Conservation (phyloP, 2,797 vertebrate species). For the Coilia nasus region DNA sequence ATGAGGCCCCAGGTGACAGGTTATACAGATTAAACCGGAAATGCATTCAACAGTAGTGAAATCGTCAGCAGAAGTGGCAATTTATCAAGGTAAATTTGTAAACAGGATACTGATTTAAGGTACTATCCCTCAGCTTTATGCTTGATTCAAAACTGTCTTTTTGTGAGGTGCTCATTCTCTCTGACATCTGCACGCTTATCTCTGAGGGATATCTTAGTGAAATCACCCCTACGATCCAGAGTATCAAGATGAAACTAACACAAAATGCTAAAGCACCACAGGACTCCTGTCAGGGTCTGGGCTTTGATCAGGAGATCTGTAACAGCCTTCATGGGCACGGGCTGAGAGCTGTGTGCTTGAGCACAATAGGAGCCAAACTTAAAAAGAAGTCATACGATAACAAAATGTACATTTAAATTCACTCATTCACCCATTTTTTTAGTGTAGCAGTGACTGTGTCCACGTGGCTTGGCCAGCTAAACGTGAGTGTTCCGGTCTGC, state of each 20-base stretch:
- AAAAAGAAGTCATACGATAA: neutral
- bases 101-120: neutral
- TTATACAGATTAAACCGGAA: too few relatives aligned
- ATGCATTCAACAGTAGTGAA: neutral
- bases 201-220: neutral
- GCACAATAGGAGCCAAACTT: neutral
- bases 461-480: neutral
- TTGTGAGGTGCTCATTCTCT: neutral
- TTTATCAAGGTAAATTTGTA: neutral
- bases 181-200: neutral
- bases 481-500: neutral
- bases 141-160: neutral
- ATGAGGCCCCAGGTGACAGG: too few relatives aligned
- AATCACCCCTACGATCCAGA: neutral
- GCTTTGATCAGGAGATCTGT: conserved; percentile 10
- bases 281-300: neutral
- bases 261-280: neutral
- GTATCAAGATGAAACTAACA: neutral
- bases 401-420: too few relatives aligned
- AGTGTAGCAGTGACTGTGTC: too few relatives aligned
- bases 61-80: too few relatives aligned
- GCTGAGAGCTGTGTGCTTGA: neutral
- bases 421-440: too few relatives aligned
- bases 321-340: neutral
- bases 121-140: neutral